A percentile compares a stretch with the other conserved stretches of the same genome.
Conservation (phyloP, 2,113 vertebrate species). For the Taxidea taxus region DNA sequence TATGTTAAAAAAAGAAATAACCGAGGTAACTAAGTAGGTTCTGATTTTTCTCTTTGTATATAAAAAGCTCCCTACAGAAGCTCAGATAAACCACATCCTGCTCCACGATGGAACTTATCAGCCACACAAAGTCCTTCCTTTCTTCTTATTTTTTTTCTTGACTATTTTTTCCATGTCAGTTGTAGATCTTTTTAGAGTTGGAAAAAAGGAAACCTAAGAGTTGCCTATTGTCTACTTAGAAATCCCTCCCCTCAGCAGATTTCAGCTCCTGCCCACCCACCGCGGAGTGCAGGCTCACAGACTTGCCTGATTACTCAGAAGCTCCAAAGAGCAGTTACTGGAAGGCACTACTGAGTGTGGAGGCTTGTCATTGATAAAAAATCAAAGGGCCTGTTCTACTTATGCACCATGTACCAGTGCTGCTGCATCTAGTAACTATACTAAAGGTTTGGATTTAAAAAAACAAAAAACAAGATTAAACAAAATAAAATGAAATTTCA, state of each 20-base stretch:
- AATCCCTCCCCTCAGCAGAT: neutral
- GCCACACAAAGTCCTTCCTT: neutral
- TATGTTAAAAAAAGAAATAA: neutral
- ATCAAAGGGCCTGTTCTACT: neutral
- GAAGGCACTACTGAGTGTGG: rapidly evolving
- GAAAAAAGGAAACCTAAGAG: neutral
- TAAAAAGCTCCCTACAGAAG: neutral
- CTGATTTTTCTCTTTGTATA: neutral
- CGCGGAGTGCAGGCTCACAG: rapidly evolving
- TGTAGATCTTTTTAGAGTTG: neutral
- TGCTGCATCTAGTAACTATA: neutral
- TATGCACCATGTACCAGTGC: neutral
- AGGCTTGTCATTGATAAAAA: neutral
- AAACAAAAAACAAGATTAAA: neutral
- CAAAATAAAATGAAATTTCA: neutral
- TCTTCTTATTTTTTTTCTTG: neutral
- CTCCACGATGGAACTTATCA: neutral
- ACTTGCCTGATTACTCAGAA: no score
- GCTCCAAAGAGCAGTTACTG: neutral
- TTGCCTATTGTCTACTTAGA: neutral
- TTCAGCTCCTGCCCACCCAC: rapidly evolving
- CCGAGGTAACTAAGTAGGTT: neutral
- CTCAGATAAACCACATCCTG: neutral
- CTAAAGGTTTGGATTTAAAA: neutral
- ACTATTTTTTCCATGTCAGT: neutral